Evolutionary conservation across 2,113 vertebrate genomes (phyloP).

Genomic region (Nycticryphes semicollaris): DNA sequence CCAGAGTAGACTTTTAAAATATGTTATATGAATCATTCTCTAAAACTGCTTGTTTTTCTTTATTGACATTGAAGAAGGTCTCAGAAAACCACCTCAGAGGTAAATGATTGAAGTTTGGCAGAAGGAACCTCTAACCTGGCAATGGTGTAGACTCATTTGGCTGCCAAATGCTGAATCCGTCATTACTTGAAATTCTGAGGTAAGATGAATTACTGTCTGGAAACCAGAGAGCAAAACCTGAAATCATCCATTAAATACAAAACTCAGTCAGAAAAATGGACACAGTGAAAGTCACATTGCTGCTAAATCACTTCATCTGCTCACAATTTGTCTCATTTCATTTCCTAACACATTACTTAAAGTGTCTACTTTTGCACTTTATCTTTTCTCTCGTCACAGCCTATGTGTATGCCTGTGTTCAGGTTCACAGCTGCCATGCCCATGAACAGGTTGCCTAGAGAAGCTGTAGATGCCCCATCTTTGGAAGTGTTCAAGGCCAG

Average conservation of each 20-base stretch:
- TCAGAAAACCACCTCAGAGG: neutral
- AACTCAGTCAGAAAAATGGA: neutral
- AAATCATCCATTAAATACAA: conserved; percentile 20
- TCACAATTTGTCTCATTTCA: neutral
- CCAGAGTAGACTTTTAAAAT: neutral
- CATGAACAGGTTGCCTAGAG: neutral
- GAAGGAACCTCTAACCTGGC: conserved; percentile 3
- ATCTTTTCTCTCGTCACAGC: neutral
- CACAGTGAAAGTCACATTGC: neutral
- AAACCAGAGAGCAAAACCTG: conserved; percentile 6
- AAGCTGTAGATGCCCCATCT: neutral
- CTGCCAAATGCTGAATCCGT: conserved; percentile 21
- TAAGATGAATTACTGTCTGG: conserved; percentile 11
- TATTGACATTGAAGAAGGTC: neutral
- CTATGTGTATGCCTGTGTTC: neutral
- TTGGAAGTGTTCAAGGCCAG: neutral
- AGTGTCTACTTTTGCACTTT: neutral
- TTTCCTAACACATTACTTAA: conserved; percentile 14
- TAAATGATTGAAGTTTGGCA: neutral
- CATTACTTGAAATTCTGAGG: conserved; percentile 6
- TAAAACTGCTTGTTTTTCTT: conserved; percentile 9
- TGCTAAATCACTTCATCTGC: conserved; percentile 1
- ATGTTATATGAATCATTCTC: neutral
- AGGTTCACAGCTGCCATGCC: neutral
- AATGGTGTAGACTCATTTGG: neutral